Base-by-base conservation (phyloP, 64 coral and sea anemone genomes). In the Montipora sp. region DNA sequence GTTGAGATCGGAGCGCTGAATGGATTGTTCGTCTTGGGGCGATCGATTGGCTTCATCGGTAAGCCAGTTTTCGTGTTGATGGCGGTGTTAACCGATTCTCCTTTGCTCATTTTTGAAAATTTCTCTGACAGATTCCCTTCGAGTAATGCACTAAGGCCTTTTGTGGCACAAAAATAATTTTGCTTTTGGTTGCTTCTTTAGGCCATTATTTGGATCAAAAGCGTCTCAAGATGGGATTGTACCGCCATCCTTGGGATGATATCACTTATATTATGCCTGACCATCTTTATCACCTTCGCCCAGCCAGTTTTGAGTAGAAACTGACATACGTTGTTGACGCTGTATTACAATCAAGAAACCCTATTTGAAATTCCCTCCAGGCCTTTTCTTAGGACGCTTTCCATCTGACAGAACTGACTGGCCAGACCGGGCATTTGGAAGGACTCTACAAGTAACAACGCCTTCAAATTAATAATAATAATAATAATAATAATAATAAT, bases 161-260 rank as follows among this genome's bases (percentile, higher is more conserved):
- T 57, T 57, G 53, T 57, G 5, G 53, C 11, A 11, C 6, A 8
- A 8, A 57, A 57, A 57, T 57, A 57, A 57, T 68, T 14, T n/a
- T 18, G 63, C 4, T n/a, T 13, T 18, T 68, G 63, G 12, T 89
- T 24, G 27, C 75, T 53, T 13, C 81, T 96, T 15, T 58, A 99
- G 98, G 98, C 82, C 98, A 99, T 90, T 99, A 90, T 89, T 94
- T 99, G 79, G 98, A 99, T 77, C 98, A 99, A 60, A 99, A 99
- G 22, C 77, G 94, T 71, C 67, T 99, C 65, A 95, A 95, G 57
- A 95, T 96, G 73, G 98, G 98, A 13, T 49, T 99, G 46, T 99
- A 99, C 71, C 95, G 98, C 14, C 98, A 99, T 94, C 98, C 98
- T n/a, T 99, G 98, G 98, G 98, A 99, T 75, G 98, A 99, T 16